These are phyloP conservation scores for Acrocephalus scirpaceus DNA, from an alignment of 2,797 vertebrate genomes.

Conservation along the genomic window DNA sequence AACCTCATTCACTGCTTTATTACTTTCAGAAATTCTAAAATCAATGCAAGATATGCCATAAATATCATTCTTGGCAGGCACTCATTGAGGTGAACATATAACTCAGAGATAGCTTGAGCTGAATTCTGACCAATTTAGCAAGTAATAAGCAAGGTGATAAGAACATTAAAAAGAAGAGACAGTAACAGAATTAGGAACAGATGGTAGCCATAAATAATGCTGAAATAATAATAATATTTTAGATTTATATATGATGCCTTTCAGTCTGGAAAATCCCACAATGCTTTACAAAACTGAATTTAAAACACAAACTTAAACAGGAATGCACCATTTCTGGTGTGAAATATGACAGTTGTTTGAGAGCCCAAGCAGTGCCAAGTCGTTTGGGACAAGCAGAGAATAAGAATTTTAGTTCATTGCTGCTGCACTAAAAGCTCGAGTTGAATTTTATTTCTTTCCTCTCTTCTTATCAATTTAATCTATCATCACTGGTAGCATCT, in stretches of 20 bases:
- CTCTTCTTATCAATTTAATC: conserved; percentile 30
- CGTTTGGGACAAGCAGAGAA: conserved; percentile 37
- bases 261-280: conserved; percentile 55
- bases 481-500: not conserved
- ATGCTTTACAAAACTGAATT: conserved; percentile 39
- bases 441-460: conserved; percentile 30
- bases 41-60: conserved; percentile 65
- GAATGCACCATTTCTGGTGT: conserved; percentile 43
- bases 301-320: conserved; percentile 30
- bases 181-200: conserved; percentile 40
- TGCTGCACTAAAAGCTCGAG: conserved; percentile 2
- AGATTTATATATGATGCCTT: conserved; percentile 60
- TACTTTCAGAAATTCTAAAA: conserved; percentile 66
- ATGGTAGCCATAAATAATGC: conserved; percentile 59
- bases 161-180: conserved; percentile 62
- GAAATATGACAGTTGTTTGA: conserved; percentile 61
- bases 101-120: conserved; percentile 62
- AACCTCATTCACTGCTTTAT: conserved; percentile 59
- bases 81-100: conserved; percentile 63
- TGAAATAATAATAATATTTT: conserved; percentile 68
- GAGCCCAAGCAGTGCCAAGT: conserved; percentile 50
- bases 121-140: conserved; percentile 65
- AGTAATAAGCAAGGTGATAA: conserved; percentile 57
- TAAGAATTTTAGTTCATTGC: conserved; percentile 31
- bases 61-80: conserved; percentile 62